Base-by-base conservation (phyloP, 2,113 vertebrate genomes). In the Hippocampus zosterae region DNA sequence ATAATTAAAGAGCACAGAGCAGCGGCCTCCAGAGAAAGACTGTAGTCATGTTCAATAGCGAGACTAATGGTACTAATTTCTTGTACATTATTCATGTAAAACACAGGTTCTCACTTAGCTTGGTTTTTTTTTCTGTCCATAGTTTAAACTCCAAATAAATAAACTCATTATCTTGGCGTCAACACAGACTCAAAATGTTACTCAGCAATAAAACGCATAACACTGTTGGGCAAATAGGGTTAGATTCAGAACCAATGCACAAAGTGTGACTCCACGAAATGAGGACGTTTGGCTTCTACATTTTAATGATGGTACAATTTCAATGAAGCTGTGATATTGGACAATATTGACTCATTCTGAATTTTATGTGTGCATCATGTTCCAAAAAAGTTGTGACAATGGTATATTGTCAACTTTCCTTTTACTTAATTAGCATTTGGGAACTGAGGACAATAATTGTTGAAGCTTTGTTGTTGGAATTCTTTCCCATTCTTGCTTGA, bases 1-100 rank as follows among this genome's bases (percentile, higher is more conserved):
- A 90, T 91, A 89, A 89, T 92, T 91, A 88, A 91, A 90, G 90
- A 89, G 91, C 88, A 91, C 86, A 84, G 88, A 88, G 90, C 83
- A 42, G 81, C 77, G 70, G 87, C 87, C 90, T 87, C 89, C 69
- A 87, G 89, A 89, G 89, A 90, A 76, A 68, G 74, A 79, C 84
- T 73, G 75, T 78, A 85, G 88, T 87, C 86, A 87, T 87, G 84
- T 89, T 91, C 89, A 89, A 90, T 90, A 90, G 85, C 84, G 80
- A 88, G 88, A 90, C 90, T 90, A 91, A 91, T 91, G 85, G 89
- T 82, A 84, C 87, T 91, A 84, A 89, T 92, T 92, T 91, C 80
- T 81, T 88, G 86, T 88, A 87, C 89, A 89, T 91, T 89, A 91
- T 90, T 90, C 88, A 88, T 91, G 90, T 89, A 85, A 90, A 91